Evolutionary conservation across 2,888 invertebrate species (phyloP).

Genomic region (Hermodice carunculata): DNA sequence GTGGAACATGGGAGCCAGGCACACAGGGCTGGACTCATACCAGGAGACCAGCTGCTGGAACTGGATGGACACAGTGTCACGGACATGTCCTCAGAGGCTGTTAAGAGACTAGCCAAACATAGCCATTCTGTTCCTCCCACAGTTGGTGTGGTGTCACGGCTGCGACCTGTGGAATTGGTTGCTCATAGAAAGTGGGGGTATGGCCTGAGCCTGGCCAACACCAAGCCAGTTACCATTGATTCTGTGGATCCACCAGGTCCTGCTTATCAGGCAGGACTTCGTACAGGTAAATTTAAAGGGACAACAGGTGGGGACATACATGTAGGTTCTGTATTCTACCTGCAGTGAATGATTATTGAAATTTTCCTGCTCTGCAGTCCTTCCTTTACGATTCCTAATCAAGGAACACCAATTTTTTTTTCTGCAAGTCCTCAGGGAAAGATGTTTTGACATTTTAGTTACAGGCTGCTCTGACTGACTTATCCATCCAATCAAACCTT

Average conservation of each 20-base stretch:
- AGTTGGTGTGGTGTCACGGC: slow-evolving; percentile 61
- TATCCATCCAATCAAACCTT: too few species aligned
- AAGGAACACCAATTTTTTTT: too few species aligned
- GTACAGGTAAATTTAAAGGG: slow-evolving; percentile 49
- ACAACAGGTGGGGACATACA: too few species aligned
- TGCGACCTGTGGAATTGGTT: slow-evolving; percentile 51
- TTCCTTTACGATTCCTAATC: too few species aligned
- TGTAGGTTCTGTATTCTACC: too few species aligned
- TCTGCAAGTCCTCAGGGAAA: too few species aligned
- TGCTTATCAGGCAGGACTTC: slow-evolving; percentile 59
- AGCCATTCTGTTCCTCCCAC: slow-evolving; percentile 55
- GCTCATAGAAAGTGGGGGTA: slow-evolving; percentile 52
- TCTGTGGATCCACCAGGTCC: slow-evolving; percentile 60
- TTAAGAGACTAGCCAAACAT: slow-evolving; percentile 55
- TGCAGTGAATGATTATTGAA: too few species aligned
- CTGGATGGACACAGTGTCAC: slow-evolving; percentile 64
- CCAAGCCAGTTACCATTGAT: slow-evolving; percentile 55
- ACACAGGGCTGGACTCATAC: slow-evolving; percentile 57
- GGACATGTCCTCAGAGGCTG: slow-evolving; percentile 54
- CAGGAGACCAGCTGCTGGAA: slow-evolving; percentile 66
- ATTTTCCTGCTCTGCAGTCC: too few species aligned
- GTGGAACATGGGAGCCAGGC: slow-evolving; percentile 63
- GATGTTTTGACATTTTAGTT: too few species aligned
- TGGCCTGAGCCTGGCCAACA: slow-evolving; percentile 57
- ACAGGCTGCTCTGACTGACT: too few species aligned